Base-by-base conservation (phyloP, 2,888 invertebrate species). In the Volucella zonaria region DNA sequence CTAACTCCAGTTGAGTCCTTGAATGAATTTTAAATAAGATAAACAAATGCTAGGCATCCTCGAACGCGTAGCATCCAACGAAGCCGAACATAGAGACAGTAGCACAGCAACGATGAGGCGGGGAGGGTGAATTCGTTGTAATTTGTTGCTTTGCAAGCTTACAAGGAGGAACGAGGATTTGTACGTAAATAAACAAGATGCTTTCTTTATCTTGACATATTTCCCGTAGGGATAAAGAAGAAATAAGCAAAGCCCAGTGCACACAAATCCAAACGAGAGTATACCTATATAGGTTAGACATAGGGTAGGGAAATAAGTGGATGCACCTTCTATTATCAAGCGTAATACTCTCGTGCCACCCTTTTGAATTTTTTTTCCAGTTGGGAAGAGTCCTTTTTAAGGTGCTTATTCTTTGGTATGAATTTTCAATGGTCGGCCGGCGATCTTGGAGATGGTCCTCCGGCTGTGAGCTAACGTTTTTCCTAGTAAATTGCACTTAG, bases 121-220 rank as follows among this genome's bases (percentile, higher is more conserved):
- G 40, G 12, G 8, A 23, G 9, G 3, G 31, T 31, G 40, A 66
- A 59, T 59, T 31, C 6, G 31, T 31, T 73, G 38, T 61, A 61
- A 79, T 73, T 79, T 67, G 73, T 61, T 62, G 61, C 52, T 47
- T 61, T 40, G 67, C 49, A 68, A 56, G 67, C 54, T 68, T 56
- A 31, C n/a, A 70, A 52, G 14, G 59, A 42, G 67, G 10, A 81
- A 64, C 70, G 59, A 23, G 58, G 59, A 71, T 70, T 66, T 31
- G 54, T 12, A 11, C 58, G 12, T 49, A 49, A 64, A 70, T 71
- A 81, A 71, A 70, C 76, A 76, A 76, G 70, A 66, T 76, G 52
- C 64, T 66, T 76, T 76, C 70, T 47, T 71, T 66, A 73, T 71
- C 81, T 77, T 82, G 77, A 82, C 77, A 82, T 82, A 82, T 82